Percentiles rank a stretch among this genome's conserved stretches.
These are phyloP conservation scores for Drepanosiphum platanoidis DNA, from an alignment of 2,888 invertebrate species.

Conservation along the genomic window DNA sequence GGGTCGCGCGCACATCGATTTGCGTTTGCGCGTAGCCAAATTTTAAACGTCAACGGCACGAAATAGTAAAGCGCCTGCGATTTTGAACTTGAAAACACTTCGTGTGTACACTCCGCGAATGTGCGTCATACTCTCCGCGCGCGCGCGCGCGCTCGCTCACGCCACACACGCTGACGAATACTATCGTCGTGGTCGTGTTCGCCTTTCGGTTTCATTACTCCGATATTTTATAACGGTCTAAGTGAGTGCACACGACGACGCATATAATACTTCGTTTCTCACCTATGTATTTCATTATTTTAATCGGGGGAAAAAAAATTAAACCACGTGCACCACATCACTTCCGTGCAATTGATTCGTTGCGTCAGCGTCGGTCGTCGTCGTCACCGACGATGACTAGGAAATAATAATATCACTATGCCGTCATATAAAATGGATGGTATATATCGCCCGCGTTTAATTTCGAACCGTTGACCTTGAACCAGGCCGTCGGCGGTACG, in stretches of 20 bases:
- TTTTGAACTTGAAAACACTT: conserved; percentile 47
- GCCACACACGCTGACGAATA: not conserved
- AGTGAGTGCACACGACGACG: not conserved
- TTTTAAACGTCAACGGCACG: not conserved
- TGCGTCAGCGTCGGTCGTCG: not conserved
- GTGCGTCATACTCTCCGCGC: too few species aligned
- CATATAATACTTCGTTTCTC: not conserved
- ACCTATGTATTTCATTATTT: not conserved
- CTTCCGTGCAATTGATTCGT: too few species aligned
- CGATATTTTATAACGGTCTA: not conserved
- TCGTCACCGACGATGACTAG: conserved; percentile 3
- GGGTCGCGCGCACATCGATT: not conserved
- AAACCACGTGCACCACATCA: not conserved
- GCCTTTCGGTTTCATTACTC: not conserved
- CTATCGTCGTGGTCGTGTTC: not conserved
- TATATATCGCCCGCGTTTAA: conserved; percentile 7
- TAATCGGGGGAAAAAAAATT: not conserved
- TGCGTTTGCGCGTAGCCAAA: not conserved
- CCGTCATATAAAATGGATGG: not conserved
- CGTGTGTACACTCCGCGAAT: not conserved
- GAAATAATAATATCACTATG: not conserved
- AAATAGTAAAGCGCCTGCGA: not conserved
- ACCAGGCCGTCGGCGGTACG: conserved; percentile 8
- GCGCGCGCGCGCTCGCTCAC: not conserved
- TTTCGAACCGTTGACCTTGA: conserved; percentile 53